A percentile compares a stretch with the other conserved stretches of the same genome.
Conservation (phyloP, 2,113 vertebrate species). For the Bos indicus region DNA sequence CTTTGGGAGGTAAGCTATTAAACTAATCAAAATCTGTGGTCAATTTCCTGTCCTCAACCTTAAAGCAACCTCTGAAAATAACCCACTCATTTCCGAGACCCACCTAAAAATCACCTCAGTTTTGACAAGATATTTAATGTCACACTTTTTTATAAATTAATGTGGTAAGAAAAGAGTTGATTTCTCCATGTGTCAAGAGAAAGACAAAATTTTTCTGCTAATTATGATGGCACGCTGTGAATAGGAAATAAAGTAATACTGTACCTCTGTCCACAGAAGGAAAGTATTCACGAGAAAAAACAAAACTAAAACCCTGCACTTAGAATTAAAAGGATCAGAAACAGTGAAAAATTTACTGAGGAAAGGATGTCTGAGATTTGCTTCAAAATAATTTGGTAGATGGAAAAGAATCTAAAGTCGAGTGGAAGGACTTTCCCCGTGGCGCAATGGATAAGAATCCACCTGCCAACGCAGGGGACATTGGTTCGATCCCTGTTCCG, state of each 20-base stretch:
- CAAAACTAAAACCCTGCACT: neutral
- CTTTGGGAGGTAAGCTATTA: constrained; percentile 18
- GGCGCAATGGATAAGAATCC: neutral
- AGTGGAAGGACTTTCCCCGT: neutral
- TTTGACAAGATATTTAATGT: constrained; percentile 22
- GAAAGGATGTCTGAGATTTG: neutral
- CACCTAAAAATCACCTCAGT: neutral
- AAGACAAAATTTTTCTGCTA: neutral
- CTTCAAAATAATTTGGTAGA: neutral
- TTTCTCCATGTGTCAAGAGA: neutral
- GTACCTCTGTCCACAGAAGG: neutral
- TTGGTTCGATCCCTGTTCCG: neutral
- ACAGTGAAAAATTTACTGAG: neutral
- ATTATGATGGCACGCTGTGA: neutral
- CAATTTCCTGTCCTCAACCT: constrained; percentile 25
- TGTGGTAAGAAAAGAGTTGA: neutral
- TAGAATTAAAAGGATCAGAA: neutral
- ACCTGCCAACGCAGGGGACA: neutral
- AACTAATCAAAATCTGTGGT: neutral
- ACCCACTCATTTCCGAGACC: neutral
- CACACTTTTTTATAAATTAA: neutral
- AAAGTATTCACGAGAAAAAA: neutral
- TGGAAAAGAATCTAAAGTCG: neutral
- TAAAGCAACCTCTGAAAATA: neutral
- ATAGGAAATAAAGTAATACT: neutral